A percentile compares a stretch with the other conserved stretches of the same genome.
These are phyloP conservation scores for Hippoglossus hippoglossus DNA, from an alignment of 2,797 vertebrate genomes.

Conservation along the genomic window DNA sequence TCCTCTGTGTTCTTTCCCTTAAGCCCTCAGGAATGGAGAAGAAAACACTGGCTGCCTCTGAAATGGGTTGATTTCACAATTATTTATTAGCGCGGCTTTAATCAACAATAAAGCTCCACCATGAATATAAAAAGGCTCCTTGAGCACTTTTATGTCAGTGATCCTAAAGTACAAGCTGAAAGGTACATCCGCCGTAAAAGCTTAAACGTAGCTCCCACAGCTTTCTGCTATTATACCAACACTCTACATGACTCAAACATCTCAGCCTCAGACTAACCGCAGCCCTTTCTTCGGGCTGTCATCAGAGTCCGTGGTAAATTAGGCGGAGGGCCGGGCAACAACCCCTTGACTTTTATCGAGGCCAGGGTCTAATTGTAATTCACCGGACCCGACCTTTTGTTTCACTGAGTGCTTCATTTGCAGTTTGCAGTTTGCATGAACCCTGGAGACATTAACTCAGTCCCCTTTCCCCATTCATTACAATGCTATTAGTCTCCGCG, in stretches of 20 bases:
- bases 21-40: conserved; percentile 32
- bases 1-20: conserved; percentile 42
- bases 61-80: conserved; percentile 49
- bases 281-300: conserved; percentile 75
- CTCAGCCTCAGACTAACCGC: conserved; percentile 41
- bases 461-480: conserved; percentile 89
- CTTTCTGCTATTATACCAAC: conserved; percentile 48
- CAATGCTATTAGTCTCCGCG: conserved; percentile 90
- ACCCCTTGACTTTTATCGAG: conserved; percentile 91
- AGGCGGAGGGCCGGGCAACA: conserved; percentile 81
- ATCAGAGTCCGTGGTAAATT: conserved; percentile 85
- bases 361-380: conserved; percentile 90
- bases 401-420: conserved; percentile 89
- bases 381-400: conserved; percentile 87
- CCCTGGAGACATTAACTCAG: conserved; percentile 89
- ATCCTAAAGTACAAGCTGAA: conserved; percentile 45
- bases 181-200: conserved; percentile 20
- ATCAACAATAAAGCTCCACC: conserved; percentile 34
- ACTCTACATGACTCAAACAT: conserved; percentile 50
- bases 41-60: conserved; percentile 28
- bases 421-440: conserved; percentile 89
- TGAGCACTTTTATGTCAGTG: conserved; percentile 34
- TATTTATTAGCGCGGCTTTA: conserved; percentile 42
- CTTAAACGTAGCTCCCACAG: conserved; percentile 29
- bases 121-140: conserved; percentile 24